Evolutionary conservation across 2,113 vertebrate genomes (phyloP), one percentile per base, ranked within the genome.

Genomic region (Istiophorus platypterus): DNA sequence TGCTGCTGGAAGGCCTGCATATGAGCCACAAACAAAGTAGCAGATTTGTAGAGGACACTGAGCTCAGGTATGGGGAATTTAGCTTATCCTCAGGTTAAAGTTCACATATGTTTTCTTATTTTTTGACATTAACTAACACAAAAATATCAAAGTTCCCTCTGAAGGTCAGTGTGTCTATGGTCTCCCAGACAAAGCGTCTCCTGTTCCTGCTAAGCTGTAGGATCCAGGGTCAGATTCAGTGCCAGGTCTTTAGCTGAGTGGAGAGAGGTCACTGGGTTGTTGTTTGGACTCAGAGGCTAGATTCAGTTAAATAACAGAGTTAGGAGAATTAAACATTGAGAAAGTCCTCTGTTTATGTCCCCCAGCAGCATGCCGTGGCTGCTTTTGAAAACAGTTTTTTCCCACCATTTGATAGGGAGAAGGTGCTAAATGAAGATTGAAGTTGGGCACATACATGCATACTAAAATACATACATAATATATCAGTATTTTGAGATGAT

Each of bases 171-270:
- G 31, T 49, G 80, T 82, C 64, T 74, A 58, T 51, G 66, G 41
- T 39, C 11, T 56, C 34, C 11, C n/a, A 29, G 70, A 92, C 90
- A 91, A 92, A 89, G 84, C 86, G 41, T 75, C 78, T 63, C 37
- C 81, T 92, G 89, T 92, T 89, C 71, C 80, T 59, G 47, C 49
- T 90, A 63, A 87, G 77, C 84, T 66, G 82, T 51, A 57, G 61
- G 66, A 85, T 87, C 62, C 54, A 27, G 72, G 88, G 76, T 88
- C 77, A 77, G 81, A 56, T 11, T 67, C 72, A 76, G 61, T 63
- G 65, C 80, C 84, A 70, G 64, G 62, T 9, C 64, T 78, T 81
- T 56, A 66, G 80, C 87, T 62, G 24, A 72, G 72, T 34, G 22
- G 26, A 82, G 72, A 24, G 65, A 82, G 78, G 61, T 75, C 18